Percentiles rank a stretch among this genome's conserved stretches.
Evolutionary conservation across 2,113 vertebrate genomes (phyloP).

Genomic region (Haplotaxodon microlepis): DNA sequence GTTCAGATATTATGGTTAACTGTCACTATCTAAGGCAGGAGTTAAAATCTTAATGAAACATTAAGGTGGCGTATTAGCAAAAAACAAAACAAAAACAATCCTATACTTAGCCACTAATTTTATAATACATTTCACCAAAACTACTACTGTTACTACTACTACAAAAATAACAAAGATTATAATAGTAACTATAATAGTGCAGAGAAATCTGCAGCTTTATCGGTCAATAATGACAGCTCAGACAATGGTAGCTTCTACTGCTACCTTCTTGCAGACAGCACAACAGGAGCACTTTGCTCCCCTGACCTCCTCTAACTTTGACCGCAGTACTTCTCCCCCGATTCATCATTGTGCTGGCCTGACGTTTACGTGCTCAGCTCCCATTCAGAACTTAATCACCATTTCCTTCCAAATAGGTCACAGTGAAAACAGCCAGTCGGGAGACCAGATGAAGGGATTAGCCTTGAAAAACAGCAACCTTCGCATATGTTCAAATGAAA

Average conservation of each 20-base stretch:
- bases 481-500: slow-evolving; percentile 11
- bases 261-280: not conserved
- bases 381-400: slow-evolving; percentile 39
- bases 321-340: not conserved
- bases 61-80: not conserved
- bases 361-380: slow-evolving; percentile 17
- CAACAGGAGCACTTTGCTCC: not conserved
- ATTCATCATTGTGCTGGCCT: not conserved
- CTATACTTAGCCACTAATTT: not conserved
- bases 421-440: slow-evolving; percentile 6
- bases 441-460: slow-evolving; percentile 42
- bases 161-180: not conserved
- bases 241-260: not conserved
- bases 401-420: slow-evolving; percentile 62
- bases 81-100: not conserved
- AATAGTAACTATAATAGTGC: not conserved
- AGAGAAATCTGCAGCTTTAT: not conserved
- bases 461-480: not conserved
- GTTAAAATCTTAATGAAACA: not conserved
- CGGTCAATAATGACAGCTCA: not conserved
- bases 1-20: not conserved
- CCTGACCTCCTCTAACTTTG: not conserved
- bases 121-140: not conserved
- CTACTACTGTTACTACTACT: not conserved
- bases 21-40: not conserved